phyloP scores from a whole-genome alignment of 2,113 vertebrate genomes.

The Camelus dromedarius region DNA sequence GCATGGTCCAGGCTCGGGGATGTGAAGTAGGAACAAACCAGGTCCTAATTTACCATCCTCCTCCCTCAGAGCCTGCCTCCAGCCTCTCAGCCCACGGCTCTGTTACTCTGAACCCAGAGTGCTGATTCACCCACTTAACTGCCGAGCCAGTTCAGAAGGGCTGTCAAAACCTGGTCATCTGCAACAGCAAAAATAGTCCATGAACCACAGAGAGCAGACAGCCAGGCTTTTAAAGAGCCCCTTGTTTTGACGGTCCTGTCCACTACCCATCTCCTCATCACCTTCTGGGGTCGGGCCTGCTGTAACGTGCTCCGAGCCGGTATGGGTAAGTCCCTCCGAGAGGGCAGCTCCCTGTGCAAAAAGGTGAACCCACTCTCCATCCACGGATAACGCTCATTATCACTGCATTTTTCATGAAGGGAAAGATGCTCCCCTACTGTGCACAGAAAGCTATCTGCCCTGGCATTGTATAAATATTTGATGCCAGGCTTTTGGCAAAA shows the following conservation, averaged over 20 bases:
- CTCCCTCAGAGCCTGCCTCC: background rate
- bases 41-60: background rate
- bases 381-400: conserved; percentile 84
- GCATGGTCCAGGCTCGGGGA: background rate
- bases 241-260: conserved; percentile 53
- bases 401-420: conserved; percentile 89
- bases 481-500: conserved; percentile 87
- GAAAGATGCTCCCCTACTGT: conserved; percentile 85
- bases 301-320: background rate
- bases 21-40: background rate
- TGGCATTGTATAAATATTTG: conserved; percentile 88
- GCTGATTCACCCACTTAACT: conserved; percentile 63
- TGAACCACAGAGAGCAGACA: conserved; percentile 67
- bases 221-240: conserved; percentile 61
- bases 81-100: background rate
- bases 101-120: background rate
- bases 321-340: conserved; percentile 59
- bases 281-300: conserved; percentile 14
- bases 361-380: conserved; percentile 83
- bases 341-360: conserved; percentile 50
- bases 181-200: conserved; percentile 70
- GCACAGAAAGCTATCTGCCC: conserved; percentile 85
- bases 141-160: conserved; percentile 22
- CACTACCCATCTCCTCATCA: conserved; percentile 42
- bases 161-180: conserved; percentile 75